A percentile compares a stretch with the other conserved stretches of the same genome.
Conservation (phyloP, 2,888 invertebrate genomes). For the Cryptus viduatorius region DNA sequence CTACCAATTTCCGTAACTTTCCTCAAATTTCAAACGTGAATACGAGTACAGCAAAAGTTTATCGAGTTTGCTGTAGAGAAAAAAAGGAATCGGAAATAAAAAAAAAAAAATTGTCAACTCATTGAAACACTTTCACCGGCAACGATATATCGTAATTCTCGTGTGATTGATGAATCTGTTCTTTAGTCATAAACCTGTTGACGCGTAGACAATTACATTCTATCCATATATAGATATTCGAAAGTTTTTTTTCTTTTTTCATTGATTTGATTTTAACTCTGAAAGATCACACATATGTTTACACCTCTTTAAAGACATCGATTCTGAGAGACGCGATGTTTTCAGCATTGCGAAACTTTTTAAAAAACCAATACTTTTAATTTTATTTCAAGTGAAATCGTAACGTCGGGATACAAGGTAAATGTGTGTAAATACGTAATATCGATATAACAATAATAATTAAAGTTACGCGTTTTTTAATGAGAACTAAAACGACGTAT, state of each 20-base stretch:
- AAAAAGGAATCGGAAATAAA: background rate
- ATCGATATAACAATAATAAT: no score
- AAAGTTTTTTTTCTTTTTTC: background rate
- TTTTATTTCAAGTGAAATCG: no score
- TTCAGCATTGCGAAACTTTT: no score
- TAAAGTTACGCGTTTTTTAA: no score
- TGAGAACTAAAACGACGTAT: no score
- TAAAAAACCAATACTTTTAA: no score
- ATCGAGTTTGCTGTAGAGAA: background rate
- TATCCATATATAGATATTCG: background rate
- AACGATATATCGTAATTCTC: background rate
- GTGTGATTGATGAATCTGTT: background rate
- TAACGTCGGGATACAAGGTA: no score
- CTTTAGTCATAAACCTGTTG: background rate
- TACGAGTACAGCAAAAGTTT: slow-evolving; percentile 14
- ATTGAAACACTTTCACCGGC: background rate
- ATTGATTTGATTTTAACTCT: background rate
- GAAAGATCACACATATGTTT: no score
- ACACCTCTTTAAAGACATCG: no score
- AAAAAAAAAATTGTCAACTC: background rate
- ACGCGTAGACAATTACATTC: background rate
- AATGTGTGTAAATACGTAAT: no score
- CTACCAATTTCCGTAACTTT: slow-evolving; percentile 23
- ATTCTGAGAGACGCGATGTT: no score
- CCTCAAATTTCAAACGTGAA: slow-evolving; percentile 41